phyloP scores from a whole-genome alignment of 2,797 vertebrate species.

The Urosaurus nigricauda region DNA sequence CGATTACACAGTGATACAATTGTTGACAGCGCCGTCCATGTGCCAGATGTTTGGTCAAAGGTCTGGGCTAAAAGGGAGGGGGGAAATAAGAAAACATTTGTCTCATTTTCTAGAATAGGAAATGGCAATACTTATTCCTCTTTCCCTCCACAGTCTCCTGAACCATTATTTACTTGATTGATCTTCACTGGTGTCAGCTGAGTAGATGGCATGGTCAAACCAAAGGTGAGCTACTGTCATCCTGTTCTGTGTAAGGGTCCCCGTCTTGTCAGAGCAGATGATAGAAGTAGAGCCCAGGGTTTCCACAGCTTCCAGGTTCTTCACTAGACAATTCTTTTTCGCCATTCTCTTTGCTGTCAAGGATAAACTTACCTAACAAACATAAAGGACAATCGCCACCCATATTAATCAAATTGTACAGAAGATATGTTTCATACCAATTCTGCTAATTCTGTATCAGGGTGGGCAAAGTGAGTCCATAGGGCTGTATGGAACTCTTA shows the following conservation, averaged over 20 bases:
- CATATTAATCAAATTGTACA: background rate
- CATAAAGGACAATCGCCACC: background rate
- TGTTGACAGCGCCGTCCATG: constrained; percentile 80
- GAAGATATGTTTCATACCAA: background rate
- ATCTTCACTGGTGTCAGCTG: constrained; percentile 83
- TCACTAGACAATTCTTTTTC: constrained; percentile 85
- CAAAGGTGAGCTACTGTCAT: constrained; percentile 86
- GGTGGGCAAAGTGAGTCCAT: no score
- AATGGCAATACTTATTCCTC: background rate
- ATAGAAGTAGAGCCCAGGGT: constrained; percentile 83
- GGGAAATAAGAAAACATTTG: background rate
- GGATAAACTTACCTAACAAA: constrained; percentile 80
- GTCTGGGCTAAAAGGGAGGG: constrained; percentile 74
- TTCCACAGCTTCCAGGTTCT: constrained; percentile 85
- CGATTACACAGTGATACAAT: constrained; percentile 83
- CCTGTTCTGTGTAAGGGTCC: constrained; percentile 85
- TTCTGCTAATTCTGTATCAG: no score
- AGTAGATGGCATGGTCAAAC: constrained; percentile 83
- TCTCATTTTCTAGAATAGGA: background rate
- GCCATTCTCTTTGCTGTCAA: constrained; percentile 86
- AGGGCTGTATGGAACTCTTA: no score
- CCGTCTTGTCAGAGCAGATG: constrained; percentile 86
- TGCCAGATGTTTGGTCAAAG: constrained; percentile 81
- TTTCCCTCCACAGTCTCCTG: background rate
- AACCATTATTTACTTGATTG: constrained; percentile 76